phyloP scores from a whole-genome alignment of 2,888 invertebrate species.

The Falcaria lacertinaria region DNA sequence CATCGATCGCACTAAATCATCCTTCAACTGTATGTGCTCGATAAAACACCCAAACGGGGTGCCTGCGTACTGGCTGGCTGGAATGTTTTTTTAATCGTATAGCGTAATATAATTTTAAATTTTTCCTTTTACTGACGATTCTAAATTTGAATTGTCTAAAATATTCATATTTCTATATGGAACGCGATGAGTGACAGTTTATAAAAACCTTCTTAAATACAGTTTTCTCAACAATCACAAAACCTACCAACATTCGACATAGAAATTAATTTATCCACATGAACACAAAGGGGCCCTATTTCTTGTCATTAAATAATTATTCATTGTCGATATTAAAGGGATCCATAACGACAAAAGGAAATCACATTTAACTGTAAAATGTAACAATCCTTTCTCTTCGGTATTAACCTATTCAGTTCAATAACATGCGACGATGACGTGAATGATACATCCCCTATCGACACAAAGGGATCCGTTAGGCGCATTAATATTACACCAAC shows the following conservation, averaged over 20 bases:
- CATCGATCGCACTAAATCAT: conserved; percentile 48
- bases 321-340: conserved; percentile 5
- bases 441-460: conserved; percentile 50
- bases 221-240: too few relatives aligned
- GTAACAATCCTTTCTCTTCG: conserved; percentile 47
- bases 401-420: conserved; percentile 47
- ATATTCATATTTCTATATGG: too few relatives aligned
- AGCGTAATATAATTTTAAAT: too few relatives aligned
- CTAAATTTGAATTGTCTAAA: too few relatives aligned
- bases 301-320: too few relatives aligned
- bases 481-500: conserved; percentile 70
- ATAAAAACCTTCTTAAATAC: too few relatives aligned
- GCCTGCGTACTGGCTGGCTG: conserved; percentile 16
- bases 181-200: too few relatives aligned
- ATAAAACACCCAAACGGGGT: conserved; percentile 33
- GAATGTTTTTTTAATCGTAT: not conserved
- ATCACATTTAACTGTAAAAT: conserved; percentile 17
- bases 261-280: too few relatives aligned
- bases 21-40: conserved; percentile 39
- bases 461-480: conserved; percentile 69
- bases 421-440: conserved; percentile 42
- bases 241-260: too few relatives aligned
- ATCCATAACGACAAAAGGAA: not conserved
- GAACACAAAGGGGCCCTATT: not conserved
- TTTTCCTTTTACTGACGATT: too few relatives aligned